Evolutionary conservation across 2,113 vertebrate species (phyloP), one percentile per base, ranked within the genome.

Genomic region (Naja naja): DNA sequence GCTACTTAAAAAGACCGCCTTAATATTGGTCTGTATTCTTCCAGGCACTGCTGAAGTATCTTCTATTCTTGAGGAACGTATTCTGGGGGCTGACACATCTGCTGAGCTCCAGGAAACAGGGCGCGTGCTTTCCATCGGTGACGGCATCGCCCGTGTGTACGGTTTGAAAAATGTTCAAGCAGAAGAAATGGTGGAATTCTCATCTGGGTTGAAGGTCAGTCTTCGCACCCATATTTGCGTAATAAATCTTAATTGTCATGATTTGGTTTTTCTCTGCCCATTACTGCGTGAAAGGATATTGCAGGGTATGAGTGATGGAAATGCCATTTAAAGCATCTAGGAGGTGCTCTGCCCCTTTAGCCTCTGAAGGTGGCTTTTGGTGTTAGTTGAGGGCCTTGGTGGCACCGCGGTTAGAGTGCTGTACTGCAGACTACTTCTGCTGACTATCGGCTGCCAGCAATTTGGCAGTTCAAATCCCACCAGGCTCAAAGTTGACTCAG

Each of bases 121-220:
- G 1, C 99, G 99, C 0, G 99, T 99, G 95, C 98, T 99, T 94
- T 99, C 99, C 0, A 99, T 99, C 20, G 99, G 99, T 92, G 99
- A 99, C 1, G 99, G 99, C 96, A 99, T 99, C 94, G 99, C 99
- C 95, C 98, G 99, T 90, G 99, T 99, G 1, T 99, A 99, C 0
- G 99, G 99, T 0, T 97, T 99, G 27, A 99, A 99, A 93, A 99
- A 99, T 93, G 99, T 99, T 92, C 99, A 99, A 96, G 99, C 99
- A 39, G 99, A 99, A 94, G 99, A 99, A 98, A 99, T 99, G 99
- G 99, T 99, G 96, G 99, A 99, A 22, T 99, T 99, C 97, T 99
- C 99, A 52, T 99, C 99, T 92, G 99, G 99, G 3, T 97, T 99
- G 89, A 99, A 99, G 97, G 99, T 99, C 95, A 93, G 39, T 89